Percentiles rank a stretch among this genome's conserved stretches.
Conservation (phyloP, 2,797 vertebrate genomes). For the Hafferia zeledoni region DNA sequence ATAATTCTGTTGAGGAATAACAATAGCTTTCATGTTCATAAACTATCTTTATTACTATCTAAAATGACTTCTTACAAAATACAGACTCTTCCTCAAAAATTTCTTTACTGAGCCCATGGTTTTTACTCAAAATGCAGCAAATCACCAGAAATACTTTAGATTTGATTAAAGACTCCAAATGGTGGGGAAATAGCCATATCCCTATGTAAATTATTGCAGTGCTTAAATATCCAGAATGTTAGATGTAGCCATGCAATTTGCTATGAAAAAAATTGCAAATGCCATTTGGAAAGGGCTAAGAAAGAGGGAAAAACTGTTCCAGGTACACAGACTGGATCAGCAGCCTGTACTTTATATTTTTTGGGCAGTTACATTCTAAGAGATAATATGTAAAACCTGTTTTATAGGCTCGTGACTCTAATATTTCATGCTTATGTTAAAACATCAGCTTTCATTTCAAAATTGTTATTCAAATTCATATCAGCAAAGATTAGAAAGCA, state of each 20-base stretch:
- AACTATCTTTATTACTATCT: neutral
- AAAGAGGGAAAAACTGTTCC: neutral
- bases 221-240: neutral
- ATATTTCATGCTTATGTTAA: neutral
- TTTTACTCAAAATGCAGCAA: neutral
- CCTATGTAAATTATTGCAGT: neutral
- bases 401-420: neutral
- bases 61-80: neutral
- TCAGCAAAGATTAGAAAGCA: neutral
- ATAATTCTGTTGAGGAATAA: neutral
- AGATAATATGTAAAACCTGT: neutral
- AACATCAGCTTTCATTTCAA: neutral
- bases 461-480: neutral
- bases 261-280: neutral
- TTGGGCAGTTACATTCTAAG: neutral
- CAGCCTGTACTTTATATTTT: neutral
- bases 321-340: neutral
- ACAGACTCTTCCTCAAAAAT: neutral
- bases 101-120: neutral
- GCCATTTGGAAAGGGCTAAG: neutral
- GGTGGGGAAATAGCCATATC: neutral
- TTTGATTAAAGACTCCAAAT: neutral
- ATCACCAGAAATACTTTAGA: neutral
- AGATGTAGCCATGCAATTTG: neutral
- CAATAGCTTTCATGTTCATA: neutral